Evolutionary conservation across 2,797 vertebrate species (phyloP).

Genomic region (Moxostoma hubbsi): DNA sequence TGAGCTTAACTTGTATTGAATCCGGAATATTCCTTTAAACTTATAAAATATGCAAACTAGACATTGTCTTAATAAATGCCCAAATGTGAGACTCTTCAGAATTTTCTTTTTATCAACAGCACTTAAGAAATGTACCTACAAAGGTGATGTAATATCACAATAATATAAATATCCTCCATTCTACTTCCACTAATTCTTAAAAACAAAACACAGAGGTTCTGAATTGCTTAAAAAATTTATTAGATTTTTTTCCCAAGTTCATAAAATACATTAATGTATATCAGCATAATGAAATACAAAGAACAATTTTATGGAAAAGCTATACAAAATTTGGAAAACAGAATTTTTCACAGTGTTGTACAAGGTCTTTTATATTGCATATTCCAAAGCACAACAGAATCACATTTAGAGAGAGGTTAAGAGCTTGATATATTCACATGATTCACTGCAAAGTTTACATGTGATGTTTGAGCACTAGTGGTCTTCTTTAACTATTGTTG

Average conservation of each 20-base stretch:
- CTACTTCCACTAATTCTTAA: not conserved
- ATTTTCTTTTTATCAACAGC: no score
- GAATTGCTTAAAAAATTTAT: conserved; percentile 1
- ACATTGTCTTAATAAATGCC: not conserved
- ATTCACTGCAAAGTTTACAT: not conserved
- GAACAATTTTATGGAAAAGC: not conserved
- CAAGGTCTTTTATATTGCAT: not conserved
- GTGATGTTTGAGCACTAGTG: not conserved
- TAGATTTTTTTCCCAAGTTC: not conserved
- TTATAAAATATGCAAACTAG: not conserved
- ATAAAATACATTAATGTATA: not conserved
- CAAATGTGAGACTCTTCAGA: no score
- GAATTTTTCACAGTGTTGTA: not conserved
- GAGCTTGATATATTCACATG: not conserved
- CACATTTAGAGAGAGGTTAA: not conserved
- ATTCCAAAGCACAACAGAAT: not conserved
- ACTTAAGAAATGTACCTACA: no score
- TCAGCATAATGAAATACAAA: not conserved
- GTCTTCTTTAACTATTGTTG: not conserved
- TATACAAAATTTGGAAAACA: not conserved
- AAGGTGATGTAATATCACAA: no score
- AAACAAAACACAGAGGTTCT: not conserved
- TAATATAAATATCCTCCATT: not conserved
- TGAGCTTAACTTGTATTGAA: no score
- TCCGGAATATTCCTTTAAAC: no score